Percentiles rank a stretch among this genome's conserved stretches.
These are phyloP conservation scores for Acheta domesticus DNA, from an alignment of 2,888 invertebrate species.

Conservation along the genomic window DNA sequence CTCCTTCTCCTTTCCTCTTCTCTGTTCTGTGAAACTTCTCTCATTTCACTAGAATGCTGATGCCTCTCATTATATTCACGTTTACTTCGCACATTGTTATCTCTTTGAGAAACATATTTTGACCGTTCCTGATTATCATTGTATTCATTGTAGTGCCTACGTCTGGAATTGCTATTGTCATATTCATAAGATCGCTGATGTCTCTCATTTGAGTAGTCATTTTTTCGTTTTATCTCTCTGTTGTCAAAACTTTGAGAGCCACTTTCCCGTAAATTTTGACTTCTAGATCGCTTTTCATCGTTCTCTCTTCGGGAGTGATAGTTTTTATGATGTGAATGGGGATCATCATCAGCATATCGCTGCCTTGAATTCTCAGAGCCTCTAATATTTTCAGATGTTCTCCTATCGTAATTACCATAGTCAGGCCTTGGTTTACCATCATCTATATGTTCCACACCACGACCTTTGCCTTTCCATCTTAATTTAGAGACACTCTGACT, in stretches of 20 bases:
- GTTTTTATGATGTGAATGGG: background rate
- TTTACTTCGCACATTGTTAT: conserved; percentile 26
- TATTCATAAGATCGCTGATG: background rate
- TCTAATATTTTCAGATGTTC: conserved; percentile 9
- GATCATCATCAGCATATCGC: background rate
- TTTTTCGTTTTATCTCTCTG: background rate
- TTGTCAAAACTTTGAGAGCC: background rate
- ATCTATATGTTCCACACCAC: conserved; percentile 62
- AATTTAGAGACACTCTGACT: conserved; percentile 97
- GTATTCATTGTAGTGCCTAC: background rate
- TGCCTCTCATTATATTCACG: background rate
- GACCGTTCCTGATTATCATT: background rate
- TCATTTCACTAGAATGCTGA: conserved; percentile 29
- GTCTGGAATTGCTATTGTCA: background rate
- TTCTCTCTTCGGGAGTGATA: background rate
- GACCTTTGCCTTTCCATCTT: conserved; percentile 82
- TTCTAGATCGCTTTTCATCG: background rate
- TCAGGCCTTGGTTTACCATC: conserved; percentile 12
- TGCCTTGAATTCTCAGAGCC: conserved; percentile 18
- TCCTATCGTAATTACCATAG: background rate
- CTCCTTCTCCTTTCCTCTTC: conserved; percentile 27
- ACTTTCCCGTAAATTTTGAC: background rate
- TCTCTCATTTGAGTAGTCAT: background rate
- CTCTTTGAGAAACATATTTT: conserved; percentile 29
- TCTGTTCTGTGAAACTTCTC: conserved; percentile 25